phyloP scores from a whole-genome alignment of 1,140 invertebrate species.

The Micrasema longulum region DNA sequence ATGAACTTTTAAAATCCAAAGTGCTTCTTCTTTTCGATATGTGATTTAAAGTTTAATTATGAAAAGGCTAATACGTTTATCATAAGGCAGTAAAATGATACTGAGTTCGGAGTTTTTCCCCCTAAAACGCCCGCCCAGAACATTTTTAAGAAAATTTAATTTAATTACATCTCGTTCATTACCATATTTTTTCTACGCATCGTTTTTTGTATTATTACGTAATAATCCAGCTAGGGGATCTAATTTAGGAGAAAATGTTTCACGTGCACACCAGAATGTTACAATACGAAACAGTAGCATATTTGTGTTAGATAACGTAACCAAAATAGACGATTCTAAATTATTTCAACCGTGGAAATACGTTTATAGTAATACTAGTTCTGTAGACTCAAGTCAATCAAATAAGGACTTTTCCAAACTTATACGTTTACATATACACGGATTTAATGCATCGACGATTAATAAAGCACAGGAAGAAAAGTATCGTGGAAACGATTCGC shows the following conservation, averaged over 20 bases:
- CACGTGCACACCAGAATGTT: neutral
- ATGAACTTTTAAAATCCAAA: slow-evolving; percentile 13
- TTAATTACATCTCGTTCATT: slow-evolving; percentile 2
- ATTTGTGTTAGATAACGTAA: slow-evolving; percentile 4
- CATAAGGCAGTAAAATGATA: slow-evolving; percentile 32
- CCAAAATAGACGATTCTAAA: slow-evolving; percentile 16
- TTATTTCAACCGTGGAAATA: slow-evolving; percentile 41
- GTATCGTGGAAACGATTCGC: no score
- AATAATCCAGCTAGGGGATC: neutral
- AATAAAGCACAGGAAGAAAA: no score
- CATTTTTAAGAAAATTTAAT: slow-evolving; percentile 22
- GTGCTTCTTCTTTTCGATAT: neutral
- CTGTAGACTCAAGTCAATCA: no score
- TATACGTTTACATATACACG: no score
- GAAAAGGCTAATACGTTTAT: neutral
- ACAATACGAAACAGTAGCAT: slow-evolving; percentile 3
- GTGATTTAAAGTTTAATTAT: neutral
- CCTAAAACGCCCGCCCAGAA: slow-evolving; percentile 41
- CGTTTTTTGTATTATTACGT: slow-evolving; percentile 12
- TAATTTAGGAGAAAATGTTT: slow-evolving; percentile 12
- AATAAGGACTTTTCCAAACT: no score
- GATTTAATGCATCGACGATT: no score
- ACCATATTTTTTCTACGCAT: slow-evolving; percentile 5
- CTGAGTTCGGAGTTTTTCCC: slow-evolving; percentile 40
- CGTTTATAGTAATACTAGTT: slow-evolving; percentile 36